Evolutionary conservation across 2,797 vertebrate genomes (phyloP), one percentile per base, ranked within the genome.

Genomic region (Acanthurus leucopareius): DNA sequence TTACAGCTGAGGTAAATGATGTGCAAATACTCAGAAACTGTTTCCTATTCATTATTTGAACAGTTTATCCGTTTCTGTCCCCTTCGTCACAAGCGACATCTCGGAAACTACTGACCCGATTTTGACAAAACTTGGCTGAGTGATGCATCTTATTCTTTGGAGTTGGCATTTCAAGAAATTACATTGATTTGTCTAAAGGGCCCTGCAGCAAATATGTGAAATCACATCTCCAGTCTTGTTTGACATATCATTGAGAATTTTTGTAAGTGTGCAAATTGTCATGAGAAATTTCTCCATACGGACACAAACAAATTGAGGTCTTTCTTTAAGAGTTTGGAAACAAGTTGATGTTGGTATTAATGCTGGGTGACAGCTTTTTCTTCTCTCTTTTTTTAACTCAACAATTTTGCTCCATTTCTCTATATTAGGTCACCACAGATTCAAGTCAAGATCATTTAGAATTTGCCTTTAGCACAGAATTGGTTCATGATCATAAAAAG

Each of bases 51-150:
- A 68, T 81, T 77, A 73, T 80, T 49, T 71, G 54, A 85, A 61
- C 48, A 49, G 20, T 81, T 79, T 69, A 73, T 67, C 52, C 15
- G 2, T 68, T 58, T 75, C 72, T 19, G 28, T 62, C 62, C 77
- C 60, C 42, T 69, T 10, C 8, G 62, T 84, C 62, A 72, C 62
- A 59, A 60, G 69, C 35, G 17, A 75, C 68, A 68, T 74, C 68
- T 60, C 73, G 74, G 70, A 79, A 87, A 74, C 77, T 62, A 64
- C 80, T 86, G 82, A 83, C 69, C 84, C 35, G 38, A 60, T 80
- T 86, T 84, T 67, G 79, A 80, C 70, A 68, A 74, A 77, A 80
- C 79, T 69, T 64, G 45, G 53, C 72, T 64, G 67, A 80, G 52
- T 69, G 80, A 85, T 58, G 72, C 15, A 75, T 82, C 59, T 38